Evolutionary conservation across 2,113 vertebrate species (phyloP).

Genomic region (Burhinus oedicnemus): DNA sequence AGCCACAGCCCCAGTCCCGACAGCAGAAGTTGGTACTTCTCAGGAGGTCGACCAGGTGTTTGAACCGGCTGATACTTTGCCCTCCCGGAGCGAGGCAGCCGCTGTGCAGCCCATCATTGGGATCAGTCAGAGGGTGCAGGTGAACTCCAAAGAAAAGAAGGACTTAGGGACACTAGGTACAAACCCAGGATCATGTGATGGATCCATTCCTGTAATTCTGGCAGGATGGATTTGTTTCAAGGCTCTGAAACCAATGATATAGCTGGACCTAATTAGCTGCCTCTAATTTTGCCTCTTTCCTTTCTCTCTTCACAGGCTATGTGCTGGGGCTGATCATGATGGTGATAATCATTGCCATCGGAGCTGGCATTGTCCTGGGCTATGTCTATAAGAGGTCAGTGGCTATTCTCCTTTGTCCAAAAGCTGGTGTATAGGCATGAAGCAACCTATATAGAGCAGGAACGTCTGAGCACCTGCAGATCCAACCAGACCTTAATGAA

Average conservation of each 20-base stretch:
- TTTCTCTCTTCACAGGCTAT: conserved; percentile 77
- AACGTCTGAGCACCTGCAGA: background rate
- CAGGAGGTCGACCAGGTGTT: conserved; percentile 54
- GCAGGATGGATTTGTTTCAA: background rate
- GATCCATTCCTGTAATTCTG: background rate
- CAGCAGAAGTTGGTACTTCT: background rate
- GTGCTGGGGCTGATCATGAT: conserved; percentile 91
- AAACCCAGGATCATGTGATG: background rate
- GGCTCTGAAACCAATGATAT: background rate
- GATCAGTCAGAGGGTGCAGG: conserved; percentile 87
- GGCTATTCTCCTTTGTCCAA: background rate
- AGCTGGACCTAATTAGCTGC: background rate
- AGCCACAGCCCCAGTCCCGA: background rate
- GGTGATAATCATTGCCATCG: conserved; percentile 87
- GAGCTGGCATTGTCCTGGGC: conserved; percentile 87
- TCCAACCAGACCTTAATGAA: background rate
- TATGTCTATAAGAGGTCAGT: conserved; percentile 95
- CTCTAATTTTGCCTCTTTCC: background rate
- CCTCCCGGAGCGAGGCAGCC: conserved; percentile 72
- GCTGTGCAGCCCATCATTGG: conserved; percentile 86
- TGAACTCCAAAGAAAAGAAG: conserved; percentile 87
- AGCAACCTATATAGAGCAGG: background rate
- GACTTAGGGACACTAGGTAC: conserved; percentile 89
- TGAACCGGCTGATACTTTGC: conserved; percentile 61
- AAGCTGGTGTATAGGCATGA: background rate